A percentile compares a stretch with the other conserved stretches of the same genome.
These are phyloP conservation scores for Enteromius unitaeniatus DNA, from an alignment of 2,797 vertebrate species.

Conservation along the genomic window DNA sequence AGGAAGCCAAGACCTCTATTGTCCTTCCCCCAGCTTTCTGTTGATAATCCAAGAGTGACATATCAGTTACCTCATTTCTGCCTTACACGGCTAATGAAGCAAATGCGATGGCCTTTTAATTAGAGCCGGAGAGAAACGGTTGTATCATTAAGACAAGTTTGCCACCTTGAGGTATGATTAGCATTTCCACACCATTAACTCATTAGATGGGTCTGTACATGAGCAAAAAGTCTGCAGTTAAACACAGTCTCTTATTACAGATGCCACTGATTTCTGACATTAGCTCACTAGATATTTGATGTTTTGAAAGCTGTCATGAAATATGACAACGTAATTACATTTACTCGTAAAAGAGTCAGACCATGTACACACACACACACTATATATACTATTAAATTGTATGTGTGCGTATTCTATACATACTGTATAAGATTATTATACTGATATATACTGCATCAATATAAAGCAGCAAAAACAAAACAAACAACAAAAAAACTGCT, in stretches of 20 bases:
- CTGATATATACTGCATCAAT: not conserved
- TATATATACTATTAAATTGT: too few species aligned
- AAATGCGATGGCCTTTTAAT: constrained; percentile 49
- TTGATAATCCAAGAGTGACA: constrained; percentile 45
- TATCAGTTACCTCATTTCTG: constrained; percentile 51
- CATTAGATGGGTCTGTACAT: constrained; percentile 52
- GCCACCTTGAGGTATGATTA: constrained; percentile 60
- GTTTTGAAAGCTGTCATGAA: not conserved
- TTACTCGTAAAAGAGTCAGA: not conserved
- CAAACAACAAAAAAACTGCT: not conserved
- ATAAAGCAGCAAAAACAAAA: not conserved
- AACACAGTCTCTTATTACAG: constrained; percentile 38
- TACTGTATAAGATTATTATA: too few species aligned
- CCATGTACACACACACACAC: too few species aligned
- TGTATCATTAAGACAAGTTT: constrained; percentile 56
- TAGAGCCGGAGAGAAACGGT: constrained; percentile 34
- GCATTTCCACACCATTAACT: constrained; percentile 58
- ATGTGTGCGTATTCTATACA: too few species aligned
- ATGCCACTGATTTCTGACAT: not conserved
- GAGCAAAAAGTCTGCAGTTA: constrained; percentile 51
- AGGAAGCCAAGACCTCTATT: constrained; percentile 14
- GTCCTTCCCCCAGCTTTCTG: constrained; percentile 31
- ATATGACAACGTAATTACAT: constrained; percentile 1
- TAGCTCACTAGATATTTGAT: not conserved
- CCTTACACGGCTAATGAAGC: constrained; percentile 41